These are phyloP conservation scores for Muscicapa striata DNA, from an alignment of 2,797 vertebrate species.

Conservation along the genomic window DNA sequence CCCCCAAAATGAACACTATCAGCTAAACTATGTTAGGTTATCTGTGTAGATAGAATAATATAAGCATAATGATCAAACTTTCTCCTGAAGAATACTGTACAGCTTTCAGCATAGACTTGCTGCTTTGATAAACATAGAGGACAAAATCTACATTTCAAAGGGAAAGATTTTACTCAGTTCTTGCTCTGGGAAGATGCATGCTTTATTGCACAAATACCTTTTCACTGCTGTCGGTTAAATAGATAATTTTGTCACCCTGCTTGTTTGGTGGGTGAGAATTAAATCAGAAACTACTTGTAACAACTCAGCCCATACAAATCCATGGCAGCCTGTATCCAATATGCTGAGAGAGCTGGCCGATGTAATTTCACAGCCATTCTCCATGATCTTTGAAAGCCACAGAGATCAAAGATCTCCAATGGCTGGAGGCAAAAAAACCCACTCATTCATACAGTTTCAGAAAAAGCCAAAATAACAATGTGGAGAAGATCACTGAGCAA, in stretches of 20 bases:
- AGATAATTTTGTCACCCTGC: background rate
- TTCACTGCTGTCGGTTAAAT: background rate
- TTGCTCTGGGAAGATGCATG: background rate
- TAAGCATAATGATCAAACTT: background rate
- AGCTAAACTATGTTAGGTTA: background rate
- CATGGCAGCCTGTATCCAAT: background rate
- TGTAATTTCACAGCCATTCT: background rate
- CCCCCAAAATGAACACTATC: background rate
- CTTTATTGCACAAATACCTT: background rate
- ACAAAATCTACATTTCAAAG: background rate
- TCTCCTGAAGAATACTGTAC: background rate
- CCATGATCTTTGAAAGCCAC: background rate
- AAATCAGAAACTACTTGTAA: background rate
- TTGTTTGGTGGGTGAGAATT: background rate
- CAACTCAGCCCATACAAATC: background rate
- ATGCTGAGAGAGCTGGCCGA: background rate
- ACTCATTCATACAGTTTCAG: background rate
- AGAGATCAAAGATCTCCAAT: background rate
- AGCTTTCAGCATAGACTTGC: background rate
- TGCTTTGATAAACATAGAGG: background rate
- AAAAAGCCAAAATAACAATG: background rate
- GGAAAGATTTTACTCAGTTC: background rate
- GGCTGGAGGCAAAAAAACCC: rapidly evolving
- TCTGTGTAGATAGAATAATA: background rate
- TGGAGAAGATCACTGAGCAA: background rate